Evolutionary conservation across 2,797 vertebrate species (phyloP).

Genomic region (Scleropages formosus): DNA sequence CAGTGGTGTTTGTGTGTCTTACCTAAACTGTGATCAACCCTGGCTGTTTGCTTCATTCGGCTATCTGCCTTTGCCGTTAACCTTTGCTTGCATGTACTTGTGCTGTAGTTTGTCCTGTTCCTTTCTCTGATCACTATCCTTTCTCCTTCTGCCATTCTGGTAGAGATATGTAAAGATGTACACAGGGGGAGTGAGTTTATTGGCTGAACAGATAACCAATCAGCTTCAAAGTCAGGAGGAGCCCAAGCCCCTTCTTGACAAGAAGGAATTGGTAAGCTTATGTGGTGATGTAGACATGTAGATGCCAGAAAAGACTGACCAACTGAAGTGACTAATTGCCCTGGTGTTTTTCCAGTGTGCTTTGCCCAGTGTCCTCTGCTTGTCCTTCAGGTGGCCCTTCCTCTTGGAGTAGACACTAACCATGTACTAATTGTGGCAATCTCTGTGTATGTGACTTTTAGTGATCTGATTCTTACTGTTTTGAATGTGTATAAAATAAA

Average conservation of each 20-base stretch:
- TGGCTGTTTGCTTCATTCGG: not conserved
- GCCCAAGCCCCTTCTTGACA: slow-evolving; percentile 82
- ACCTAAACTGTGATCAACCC: not conserved
- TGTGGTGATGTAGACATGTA: slow-evolving; percentile 3
- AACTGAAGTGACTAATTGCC: slow-evolving; percentile 49
- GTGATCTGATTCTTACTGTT: not conserved
- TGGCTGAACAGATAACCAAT: slow-evolving; percentile 95
- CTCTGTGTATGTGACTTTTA: not conserved
- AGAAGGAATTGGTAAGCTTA: slow-evolving; percentile 91
- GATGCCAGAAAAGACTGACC: not conserved
- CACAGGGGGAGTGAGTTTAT: slow-evolving; percentile 91
- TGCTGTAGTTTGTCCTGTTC: not conserved
- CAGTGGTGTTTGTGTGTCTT: not conserved
- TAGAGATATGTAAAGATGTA: slow-evolving; percentile 96
- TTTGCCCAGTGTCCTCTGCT: not conserved
- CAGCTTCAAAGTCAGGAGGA: slow-evolving; percentile 89
- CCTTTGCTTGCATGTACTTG: not conserved
- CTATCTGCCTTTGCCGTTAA: not conserved
- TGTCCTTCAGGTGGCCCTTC: not conserved
- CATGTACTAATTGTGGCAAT: slow-evolving; percentile 19
- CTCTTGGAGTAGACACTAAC: not conserved
- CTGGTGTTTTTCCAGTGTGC: slow-evolving; percentile 30
- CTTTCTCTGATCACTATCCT: slow-evolving; percentile 37
- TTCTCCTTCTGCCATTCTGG: slow-evolving; percentile 46
- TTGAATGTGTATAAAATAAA: not conserved